Evolutionary conservation across 2,797 vertebrate species (phyloP).

Genomic region (Ctenochaetus hawaiiensis): DNA sequence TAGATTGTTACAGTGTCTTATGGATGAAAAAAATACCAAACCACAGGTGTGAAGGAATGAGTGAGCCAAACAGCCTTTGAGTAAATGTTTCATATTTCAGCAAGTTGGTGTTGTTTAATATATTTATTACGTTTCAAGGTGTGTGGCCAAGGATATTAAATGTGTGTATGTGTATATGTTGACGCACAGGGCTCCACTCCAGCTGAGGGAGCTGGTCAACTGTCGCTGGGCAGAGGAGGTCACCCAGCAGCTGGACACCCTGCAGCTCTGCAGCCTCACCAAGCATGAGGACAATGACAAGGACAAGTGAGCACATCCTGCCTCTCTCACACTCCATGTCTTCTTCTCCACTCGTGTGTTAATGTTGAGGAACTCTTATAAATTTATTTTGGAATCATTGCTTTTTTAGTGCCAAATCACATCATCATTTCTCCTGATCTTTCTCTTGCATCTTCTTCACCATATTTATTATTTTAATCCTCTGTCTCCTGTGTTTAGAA

Average conservation of each 20-base stretch:
- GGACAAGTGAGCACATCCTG: conserved; percentile 89
- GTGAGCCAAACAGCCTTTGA: too few species aligned
- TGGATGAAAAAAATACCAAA: neutral
- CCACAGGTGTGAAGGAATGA: neutral
- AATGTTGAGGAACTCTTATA: neutral
- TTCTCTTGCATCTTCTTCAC: neutral
- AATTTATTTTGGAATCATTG: neutral
- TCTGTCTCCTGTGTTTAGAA: neutral
- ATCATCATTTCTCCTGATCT: neutral
- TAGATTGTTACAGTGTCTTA: neutral
- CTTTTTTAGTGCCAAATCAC: too few species aligned
- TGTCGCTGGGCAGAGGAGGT: conserved; percentile 99
- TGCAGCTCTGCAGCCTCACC: conserved; percentile 96
- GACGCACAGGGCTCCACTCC: conserved; percentile 90
- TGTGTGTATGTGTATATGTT: conserved; percentile 20
- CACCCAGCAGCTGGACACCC: conserved; percentile 97
- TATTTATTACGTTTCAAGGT: neutral
- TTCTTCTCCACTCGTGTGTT: neutral
- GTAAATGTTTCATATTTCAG: neutral
- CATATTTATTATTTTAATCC: too few species aligned
- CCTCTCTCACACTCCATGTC: neutral
- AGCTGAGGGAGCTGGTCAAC: conserved; percentile 96
- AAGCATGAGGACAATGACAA: conserved; percentile 99
- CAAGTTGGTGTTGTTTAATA: neutral
- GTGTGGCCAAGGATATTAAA: neutral